Conservation (phyloP, 2,797 vertebrate species). For the Otolemur crassicaudatus region DNA sequence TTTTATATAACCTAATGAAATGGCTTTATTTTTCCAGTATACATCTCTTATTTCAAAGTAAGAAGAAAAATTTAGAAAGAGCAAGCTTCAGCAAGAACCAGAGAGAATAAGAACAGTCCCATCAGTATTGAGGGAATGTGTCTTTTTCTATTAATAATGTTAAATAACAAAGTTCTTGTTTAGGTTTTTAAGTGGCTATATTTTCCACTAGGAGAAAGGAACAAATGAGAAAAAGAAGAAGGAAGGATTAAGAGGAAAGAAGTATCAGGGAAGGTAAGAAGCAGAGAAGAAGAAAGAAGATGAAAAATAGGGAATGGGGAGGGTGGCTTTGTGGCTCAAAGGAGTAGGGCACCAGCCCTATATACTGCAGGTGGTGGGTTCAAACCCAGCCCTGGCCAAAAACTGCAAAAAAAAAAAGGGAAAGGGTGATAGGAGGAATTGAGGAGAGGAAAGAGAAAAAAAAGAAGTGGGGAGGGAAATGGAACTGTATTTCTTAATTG, state of each 20-base stretch:
- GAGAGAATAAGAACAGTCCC: background rate
- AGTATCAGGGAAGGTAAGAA: background rate
- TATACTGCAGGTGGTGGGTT: too few species aligned
- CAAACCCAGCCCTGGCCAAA: background rate
- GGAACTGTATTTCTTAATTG: background rate
- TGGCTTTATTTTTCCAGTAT: background rate
- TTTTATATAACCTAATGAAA: background rate
- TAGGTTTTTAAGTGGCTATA: constrained; percentile 1
- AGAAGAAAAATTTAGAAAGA: background rate
- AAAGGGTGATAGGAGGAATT: background rate
- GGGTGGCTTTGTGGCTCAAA: too few species aligned
- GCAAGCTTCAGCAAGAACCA: background rate
- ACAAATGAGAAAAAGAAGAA: background rate
- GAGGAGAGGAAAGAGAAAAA: background rate
- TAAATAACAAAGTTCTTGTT: background rate
- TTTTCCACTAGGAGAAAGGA: background rate
- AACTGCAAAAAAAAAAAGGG: background rate
- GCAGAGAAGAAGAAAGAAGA: background rate
- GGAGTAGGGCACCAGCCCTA: too few species aligned
- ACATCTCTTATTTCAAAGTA: constrained; percentile 9
- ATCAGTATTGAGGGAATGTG: background rate
- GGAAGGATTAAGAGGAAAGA: background rate
- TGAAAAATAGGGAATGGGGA: background rate
- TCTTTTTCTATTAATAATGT: background rate
- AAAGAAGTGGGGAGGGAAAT: background rate